These are phyloP conservation scores for Porites australiensis DNA, from an alignment of 64 coral and sea anemone species.

Conservation along the genomic window DNA sequence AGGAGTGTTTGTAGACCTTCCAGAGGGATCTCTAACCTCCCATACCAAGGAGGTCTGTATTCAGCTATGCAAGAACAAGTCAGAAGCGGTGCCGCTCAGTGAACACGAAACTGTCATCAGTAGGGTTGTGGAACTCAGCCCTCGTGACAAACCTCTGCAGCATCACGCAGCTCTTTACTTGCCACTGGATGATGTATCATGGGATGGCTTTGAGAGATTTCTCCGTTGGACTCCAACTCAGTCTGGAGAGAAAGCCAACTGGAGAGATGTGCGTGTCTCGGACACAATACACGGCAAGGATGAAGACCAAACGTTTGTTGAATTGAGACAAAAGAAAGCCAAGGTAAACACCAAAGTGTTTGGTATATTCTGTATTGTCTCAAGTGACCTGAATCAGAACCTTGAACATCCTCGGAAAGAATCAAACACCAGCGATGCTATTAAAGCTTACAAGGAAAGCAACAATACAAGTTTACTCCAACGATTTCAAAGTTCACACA, in stretches of 20 bases:
- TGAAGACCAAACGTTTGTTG: not conserved
- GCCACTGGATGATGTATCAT: not conserved
- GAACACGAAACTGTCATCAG: slow-evolving; percentile 6
- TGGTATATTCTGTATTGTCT: slow-evolving; percentile 28
- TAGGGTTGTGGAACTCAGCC: slow-evolving; percentile 26
- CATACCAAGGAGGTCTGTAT: slow-evolving; percentile 49
- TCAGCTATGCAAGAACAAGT: slow-evolving; percentile 18
- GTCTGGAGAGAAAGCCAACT: slow-evolving; percentile 24
- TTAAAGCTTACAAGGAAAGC: not conserved
- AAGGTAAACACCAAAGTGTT: slow-evolving; percentile 1
- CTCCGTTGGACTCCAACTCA: slow-evolving; percentile 46
- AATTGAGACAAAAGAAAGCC: not conserved
- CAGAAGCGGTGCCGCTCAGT: not conserved
- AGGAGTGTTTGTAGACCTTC: slow-evolving; percentile 1
- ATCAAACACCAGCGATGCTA: not conserved
- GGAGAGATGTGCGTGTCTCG: not conserved
- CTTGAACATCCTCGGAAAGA: not conserved
- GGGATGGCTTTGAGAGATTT: not conserved
- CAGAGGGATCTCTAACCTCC: slow-evolving; percentile 6
- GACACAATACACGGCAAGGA: not conserved
- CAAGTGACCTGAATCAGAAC: not conserved
- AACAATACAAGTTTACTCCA: not conserved
- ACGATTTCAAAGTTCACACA: not conserved
- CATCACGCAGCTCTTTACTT: not conserved
- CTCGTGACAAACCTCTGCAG: not conserved